phyloP scores from a whole-genome alignment of 1,140 invertebrate genomes.

The Maniola jurtina region DNA sequence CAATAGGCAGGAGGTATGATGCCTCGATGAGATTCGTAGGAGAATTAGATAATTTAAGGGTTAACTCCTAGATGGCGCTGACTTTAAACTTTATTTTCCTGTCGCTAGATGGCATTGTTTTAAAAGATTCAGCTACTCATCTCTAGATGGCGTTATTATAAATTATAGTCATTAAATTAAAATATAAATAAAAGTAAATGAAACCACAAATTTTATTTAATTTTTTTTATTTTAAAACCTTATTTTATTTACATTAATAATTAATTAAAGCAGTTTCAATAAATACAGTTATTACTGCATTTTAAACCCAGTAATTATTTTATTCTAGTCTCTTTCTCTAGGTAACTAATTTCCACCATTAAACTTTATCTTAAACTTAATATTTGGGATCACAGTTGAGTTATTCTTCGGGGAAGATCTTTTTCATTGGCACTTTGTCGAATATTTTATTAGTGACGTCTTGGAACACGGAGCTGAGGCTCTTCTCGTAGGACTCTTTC shows the following conservation, averaged over 20 bases:
- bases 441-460: slow-evolving; percentile 82
- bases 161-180: too few relatives aligned
- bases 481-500: slow-evolving; percentile 81
- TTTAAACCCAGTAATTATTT: slow-evolving; percentile 9
- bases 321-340: not conserved
- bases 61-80: not conserved
- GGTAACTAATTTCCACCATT: slow-evolving; percentile 16
- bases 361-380: slow-evolving; percentile 20
- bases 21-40: too few relatives aligned
- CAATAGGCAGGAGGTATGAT: too few relatives aligned
- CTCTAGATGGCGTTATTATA: slow-evolving; percentile 32
- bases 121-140: not conserved
- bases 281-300: slow-evolving; percentile 41
- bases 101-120: slow-evolving; percentile 28
- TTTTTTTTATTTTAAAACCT: slow-evolving; percentile 14
- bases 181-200: slow-evolving; percentile 1
- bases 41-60: too few relatives aligned
- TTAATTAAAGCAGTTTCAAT: slow-evolving; percentile 49
- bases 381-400: slow-evolving; percentile 31
- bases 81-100: slow-evolving; percentile 3
- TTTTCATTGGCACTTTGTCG: slow-evolving; percentile 81
- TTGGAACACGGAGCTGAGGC: slow-evolving; percentile 81
- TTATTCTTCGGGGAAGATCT: slow-evolving; percentile 79
- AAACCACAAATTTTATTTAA: slow-evolving; percentile 5
- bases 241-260: slow-evolving; percentile 17